Evolutionary conservation across 2,888 invertebrate species (phyloP), one percentile per base, ranked within the genome.

Genomic region (Spilosoma lubricipeda): DNA sequence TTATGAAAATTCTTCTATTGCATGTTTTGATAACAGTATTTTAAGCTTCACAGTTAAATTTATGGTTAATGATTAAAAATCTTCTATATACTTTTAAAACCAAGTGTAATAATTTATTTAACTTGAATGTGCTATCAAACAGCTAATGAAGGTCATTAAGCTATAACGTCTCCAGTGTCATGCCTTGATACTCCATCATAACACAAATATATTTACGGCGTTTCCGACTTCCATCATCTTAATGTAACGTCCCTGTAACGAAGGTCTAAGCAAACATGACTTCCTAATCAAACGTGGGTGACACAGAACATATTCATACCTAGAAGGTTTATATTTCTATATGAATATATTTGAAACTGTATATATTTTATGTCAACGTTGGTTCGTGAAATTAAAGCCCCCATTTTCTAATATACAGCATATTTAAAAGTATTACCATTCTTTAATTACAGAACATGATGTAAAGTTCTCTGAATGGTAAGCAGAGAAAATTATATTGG

Each of bases 181-280:
- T 71, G 36, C 52, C 65, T 36, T 30, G 48, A 27, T 65, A 48
- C 18, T 48, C 33, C 65, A 66, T 48, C 52, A 48, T 27, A 65
- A 71, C 52, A 65, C 48, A 52, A 71, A 71, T 71, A 65, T 27
- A 71, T 65, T 71, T 71, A 71, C 52, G n/a, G 65, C 39, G 59
- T 71, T 69, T 66, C 65, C 65, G 65, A 48, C 52, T 66, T 7
- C 65, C 65, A 45, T 64, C 48, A 45, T 15, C 0, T n/a, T n/a
- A 18, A 27, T 33, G 64, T 48, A 33, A 72, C 72, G 59, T 59
- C 67, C 42, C 67, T n/a, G 72, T 72, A 67, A 42, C 67, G 72
- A 72, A 80, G 74, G 48, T 66, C 48, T 73, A 64, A 20, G 72
- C 74, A 76, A 78, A 80, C 75, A 80, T 71, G 36, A 63, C 67